A percentile compares a stretch with the other conserved stretches of the same genome.
These are phyloP conservation scores for Electrophaes corylata DNA, from an alignment of 2,888 invertebrate species.

Conservation along the genomic window DNA sequence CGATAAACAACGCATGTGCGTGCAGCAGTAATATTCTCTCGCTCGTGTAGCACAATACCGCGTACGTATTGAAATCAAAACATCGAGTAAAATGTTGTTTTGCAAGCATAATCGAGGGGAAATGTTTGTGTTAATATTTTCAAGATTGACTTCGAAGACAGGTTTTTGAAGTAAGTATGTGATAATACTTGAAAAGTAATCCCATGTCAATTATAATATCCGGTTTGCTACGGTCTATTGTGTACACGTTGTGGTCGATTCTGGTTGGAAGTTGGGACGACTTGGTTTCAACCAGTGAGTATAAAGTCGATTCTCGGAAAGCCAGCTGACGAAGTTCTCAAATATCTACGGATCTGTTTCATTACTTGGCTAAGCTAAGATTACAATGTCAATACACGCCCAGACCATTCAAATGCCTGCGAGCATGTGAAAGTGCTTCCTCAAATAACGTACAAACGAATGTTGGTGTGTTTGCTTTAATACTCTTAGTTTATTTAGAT, in stretches of 20 bases:
- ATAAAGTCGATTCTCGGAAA: conserved; percentile 67
- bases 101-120: conserved; percentile 44
- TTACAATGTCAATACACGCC: conserved; percentile 72
- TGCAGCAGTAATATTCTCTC: conserved; percentile 48
- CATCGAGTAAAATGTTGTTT: conserved; percentile 50
- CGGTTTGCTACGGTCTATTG: conserved; percentile 71
- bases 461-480: conserved; percentile 13
- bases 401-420: conserved; percentile 55
- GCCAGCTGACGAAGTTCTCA: conserved; percentile 55
- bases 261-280: conserved; percentile 54
- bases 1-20: conserved; percentile 43
- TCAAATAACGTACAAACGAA: conserved; percentile 39
- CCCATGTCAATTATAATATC: conserved; percentile 73
- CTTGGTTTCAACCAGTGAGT: conserved; percentile 53
- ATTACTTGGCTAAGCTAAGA: conserved; percentile 53
- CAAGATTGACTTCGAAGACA: conserved; percentile 41
- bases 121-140: conserved; percentile 45
- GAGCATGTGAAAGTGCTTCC: conserved; percentile 49
- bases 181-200: conserved; percentile 61
- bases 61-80: conserved; percentile 54
- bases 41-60: conserved; percentile 49
- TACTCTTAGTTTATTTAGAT: conserved; percentile 7
- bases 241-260: conserved; percentile 56
- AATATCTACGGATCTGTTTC: conserved; percentile 49
- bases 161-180: conserved; percentile 60